Percentiles rank a stretch among this genome's conserved stretches.
Evolutionary conservation across 1,140 invertebrate species (phyloP).

Genomic region (Pantala flavescens): DNA sequence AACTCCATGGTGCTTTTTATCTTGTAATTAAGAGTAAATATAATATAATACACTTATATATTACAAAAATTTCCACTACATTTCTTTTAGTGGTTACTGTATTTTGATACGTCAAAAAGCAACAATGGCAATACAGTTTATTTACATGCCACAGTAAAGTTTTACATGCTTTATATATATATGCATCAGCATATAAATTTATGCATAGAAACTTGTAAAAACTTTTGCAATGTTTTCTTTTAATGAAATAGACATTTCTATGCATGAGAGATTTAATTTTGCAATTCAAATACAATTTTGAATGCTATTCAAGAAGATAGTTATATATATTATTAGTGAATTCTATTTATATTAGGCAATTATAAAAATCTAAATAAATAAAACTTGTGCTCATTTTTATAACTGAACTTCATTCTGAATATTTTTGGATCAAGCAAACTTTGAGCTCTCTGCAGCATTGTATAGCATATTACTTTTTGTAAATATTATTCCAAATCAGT

Average conservation of each 20-base stretch:
- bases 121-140: constrained; percentile 7
- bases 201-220: constrained; percentile 10
- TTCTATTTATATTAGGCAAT: not conserved
- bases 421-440: no score
- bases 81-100: constrained; percentile 10
- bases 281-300: not conserved
- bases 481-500: no score
- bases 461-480: no score
- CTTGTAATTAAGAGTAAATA: not conserved
- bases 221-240: not conserved
- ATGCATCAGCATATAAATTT: constrained; percentile 1
- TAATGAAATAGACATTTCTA: constrained; percentile 1
- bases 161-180: constrained; percentile 11
- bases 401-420: no score
- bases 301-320: constrained; percentile 2
- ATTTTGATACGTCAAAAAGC: not conserved
- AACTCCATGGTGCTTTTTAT: not conserved
- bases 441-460: no score
- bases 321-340: not conserved
- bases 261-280: not conserved
- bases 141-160: constrained; percentile 2
- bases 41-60: constrained; percentile 9
- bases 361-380: not conserved
- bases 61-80: constrained; percentile 8
- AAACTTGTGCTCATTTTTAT: not conserved